These are phyloP conservation scores for Synanthedon andrenaeformis DNA, from an alignment of 2,888 invertebrate genomes.

Conservation along the genomic window DNA sequence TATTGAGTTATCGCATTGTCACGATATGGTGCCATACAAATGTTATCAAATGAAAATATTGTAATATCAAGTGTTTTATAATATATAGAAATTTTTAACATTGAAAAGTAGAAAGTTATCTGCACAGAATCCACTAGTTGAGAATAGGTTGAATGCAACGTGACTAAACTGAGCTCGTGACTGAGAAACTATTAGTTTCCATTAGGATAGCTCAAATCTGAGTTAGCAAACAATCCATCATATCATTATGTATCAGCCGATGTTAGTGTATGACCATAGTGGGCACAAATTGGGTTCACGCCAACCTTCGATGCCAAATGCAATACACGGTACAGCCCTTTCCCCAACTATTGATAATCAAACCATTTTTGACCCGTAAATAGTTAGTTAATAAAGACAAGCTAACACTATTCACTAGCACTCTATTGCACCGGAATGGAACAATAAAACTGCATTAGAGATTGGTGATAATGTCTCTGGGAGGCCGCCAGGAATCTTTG, in stretches of 20 bases:
- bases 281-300: constrained; percentile 45
- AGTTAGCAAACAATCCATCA: constrained; percentile 30
- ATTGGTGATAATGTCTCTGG: constrained; percentile 24
- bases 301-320: constrained; percentile 47
- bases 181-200: constrained; percentile 19
- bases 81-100: not conserved
- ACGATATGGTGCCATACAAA: constrained; percentile 23
- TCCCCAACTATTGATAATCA: constrained; percentile 27
- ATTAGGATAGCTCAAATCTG: constrained; percentile 19
- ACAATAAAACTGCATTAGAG: constrained; percentile 27
- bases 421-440: constrained; percentile 10
- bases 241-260: constrained; percentile 13
- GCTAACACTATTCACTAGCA: constrained; percentile 9
- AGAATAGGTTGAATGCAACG: not conserved
- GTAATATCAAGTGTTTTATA: not conserved
- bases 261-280: constrained; percentile 27
- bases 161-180: constrained; percentile 7
- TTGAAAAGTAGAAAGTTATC: not conserved
- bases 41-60: not conserved
- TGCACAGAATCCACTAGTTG: not conserved
- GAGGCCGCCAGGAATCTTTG: constrained; percentile 25
- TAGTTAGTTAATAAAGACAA: constrained; percentile 12
- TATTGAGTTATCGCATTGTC: constrained; percentile 32
- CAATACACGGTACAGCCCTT: constrained; percentile 40
- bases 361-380: constrained; percentile 20